These are phyloP conservation scores for human (Homo sapiens) DNA, from an alignment of 2,113 vertebrate species.

Conservation along the genomic window GRCh38 chr11:103955501-103956000, in stretches of 20 bases:
- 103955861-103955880: neutral
- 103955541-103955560: neutral
- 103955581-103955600: neutral
- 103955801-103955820: neutral
- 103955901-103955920: neutral
- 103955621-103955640: neutral
- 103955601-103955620: neutral
- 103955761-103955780: neutral
- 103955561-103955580: neutral
- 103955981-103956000: neutral
- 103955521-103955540: neutral
- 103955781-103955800: constrained; percentile 34
- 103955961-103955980: neutral
- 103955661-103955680: constrained; percentile 27
- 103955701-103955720: neutral
- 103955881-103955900: neutral
- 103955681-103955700: neutral
- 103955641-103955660: constrained; percentile 9
- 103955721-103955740: constrained; percentile 12
- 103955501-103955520: constrained; percentile 4
- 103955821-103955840: neutral
- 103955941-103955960: neutral
- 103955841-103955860: neutral
- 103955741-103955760: neutral
- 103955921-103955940: neutral